A percentile compares a stretch with the other conserved stretches of the same genome.
Evolutionary conservation across 1,140 invertebrate species (phyloP).

Genomic region (Drosophila bocqueti): DNA sequence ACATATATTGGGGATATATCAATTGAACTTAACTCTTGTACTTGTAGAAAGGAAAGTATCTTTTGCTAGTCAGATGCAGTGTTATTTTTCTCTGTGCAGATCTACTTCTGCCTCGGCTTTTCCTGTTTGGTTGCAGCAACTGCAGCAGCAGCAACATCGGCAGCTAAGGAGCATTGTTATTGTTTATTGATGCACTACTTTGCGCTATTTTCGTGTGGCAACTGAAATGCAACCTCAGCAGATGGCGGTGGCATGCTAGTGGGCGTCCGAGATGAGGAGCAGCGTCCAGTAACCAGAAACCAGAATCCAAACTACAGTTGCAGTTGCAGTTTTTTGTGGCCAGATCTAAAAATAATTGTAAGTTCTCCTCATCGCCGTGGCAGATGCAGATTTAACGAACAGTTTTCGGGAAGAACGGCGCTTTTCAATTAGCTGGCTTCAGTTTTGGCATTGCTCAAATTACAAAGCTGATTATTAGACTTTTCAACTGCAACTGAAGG

Average conservation of each 20-base stretch:
- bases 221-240: constrained; percentile 55
- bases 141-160: constrained; percentile 15
- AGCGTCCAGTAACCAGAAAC: constrained; percentile 28
- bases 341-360: constrained; percentile 42
- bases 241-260: constrained; percentile 63
- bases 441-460: constrained; percentile 33
- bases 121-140: constrained; percentile 59
- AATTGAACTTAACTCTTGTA: neutral
- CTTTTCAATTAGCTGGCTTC: constrained; percentile 49
- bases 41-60: neutral
- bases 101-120: constrained; percentile 50
- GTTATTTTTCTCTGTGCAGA: constrained; percentile 5
- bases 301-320: constrained; percentile 31
- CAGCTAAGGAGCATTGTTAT: constrained; percentile 71
- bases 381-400: constrained; percentile 49
- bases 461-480: constrained; percentile 50
- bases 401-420: constrained; percentile 12
- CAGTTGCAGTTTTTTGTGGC: constrained; percentile 40
- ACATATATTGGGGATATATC: neutral
- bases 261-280: constrained; percentile 64
- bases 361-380: constrained; percentile 2
- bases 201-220: constrained; percentile 81
- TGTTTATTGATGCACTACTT: constrained; percentile 84
- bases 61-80: neutral
- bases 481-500: constrained; percentile 39